Evolutionary conservation across 2,797 vertebrate species (phyloP), one percentile per base, ranked within the genome.

Genomic region (Cossypha heuglini): DNA sequence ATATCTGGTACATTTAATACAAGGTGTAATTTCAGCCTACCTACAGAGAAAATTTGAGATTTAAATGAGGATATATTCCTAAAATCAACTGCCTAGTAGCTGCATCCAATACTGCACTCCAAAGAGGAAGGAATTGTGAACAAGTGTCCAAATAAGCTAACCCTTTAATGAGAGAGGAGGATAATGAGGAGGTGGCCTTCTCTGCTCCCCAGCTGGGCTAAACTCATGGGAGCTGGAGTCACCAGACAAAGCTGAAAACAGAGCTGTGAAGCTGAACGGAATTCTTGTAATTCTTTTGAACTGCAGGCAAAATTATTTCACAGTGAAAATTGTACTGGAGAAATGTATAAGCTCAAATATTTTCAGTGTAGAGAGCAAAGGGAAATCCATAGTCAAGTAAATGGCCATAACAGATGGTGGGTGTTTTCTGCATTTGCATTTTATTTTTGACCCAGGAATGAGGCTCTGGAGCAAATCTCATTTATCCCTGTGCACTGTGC

Each of bases 211-310:
- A 77, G 68, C 63, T 67, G 72, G 64, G 72, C 61, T 61, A 1
- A 64, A 33, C 45, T 86, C 9, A 0, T 25, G 49, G 87, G 45
- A 71, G 42, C 51, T 76, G n/a, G 48, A 51, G 45, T 88, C 46
- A 86, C 42, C 79, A 79, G 57, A 31, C 75, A 88, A 58, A 88
- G 68, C 63, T 80, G 72, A 76, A 93, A 85, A 92, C 17, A 86
- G 48, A 72, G 13, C 87, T 86, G 28, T 86, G 66, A 88, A 80
- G 66, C 85, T 83, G 82, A 80, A 93, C 33, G 3, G 45, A 94
- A 80, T 97, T 88, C 38, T 40, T 73, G n/a, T 43, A 86, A 90
- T 86, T 93, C 75, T 91, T 89, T 71, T 87, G 85, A 94, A 83
- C 72, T 80, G 28, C 58, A 68, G 38, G 33, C 79, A 94, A 77